Percentiles rank a stretch among this genome's conserved stretches.
Evolutionary conservation across 1,140 invertebrate species (phyloP).

Genomic region (Trachymyrmex septentrionalis): DNA sequence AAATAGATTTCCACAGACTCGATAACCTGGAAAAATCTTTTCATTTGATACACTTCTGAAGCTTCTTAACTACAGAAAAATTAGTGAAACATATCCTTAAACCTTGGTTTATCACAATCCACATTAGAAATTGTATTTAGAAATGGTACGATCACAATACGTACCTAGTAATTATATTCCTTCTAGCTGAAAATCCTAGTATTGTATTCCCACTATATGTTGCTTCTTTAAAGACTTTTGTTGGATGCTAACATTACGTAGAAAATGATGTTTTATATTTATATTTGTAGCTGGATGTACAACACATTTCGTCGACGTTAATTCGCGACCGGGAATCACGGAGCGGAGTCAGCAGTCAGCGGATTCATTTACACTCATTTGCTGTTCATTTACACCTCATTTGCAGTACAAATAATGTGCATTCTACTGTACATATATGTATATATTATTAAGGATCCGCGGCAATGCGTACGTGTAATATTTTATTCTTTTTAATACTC

Average conservation of each 20-base stretch:
- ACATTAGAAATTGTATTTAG: not conserved
- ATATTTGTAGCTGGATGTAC: not conserved
- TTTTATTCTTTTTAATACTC: too few species aligned
- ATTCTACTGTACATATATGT: too few species aligned
- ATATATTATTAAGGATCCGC: too few species aligned
- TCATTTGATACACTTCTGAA: not conserved
- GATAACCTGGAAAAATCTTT: not conserved
- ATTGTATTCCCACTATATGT: not conserved
- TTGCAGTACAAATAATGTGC: too few species aligned
- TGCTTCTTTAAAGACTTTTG: not conserved
- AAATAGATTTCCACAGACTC: not conserved
- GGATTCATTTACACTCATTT: too few species aligned
- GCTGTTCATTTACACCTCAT: too few species aligned
- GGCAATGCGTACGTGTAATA: too few species aligned
- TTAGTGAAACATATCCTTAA: not conserved
- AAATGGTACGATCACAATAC: not conserved
- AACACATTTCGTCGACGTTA: too few species aligned
- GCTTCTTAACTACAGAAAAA: not conserved
- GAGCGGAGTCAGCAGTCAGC: too few species aligned
- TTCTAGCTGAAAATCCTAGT: not conserved
- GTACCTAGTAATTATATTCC: not conserved
- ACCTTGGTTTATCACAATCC: not conserved
- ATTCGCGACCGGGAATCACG: too few species aligned
- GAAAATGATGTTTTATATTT: constrained; percentile 9
- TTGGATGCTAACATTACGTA: not conserved